Conservation (phyloP, 2,888 invertebrate species). For the Tipula helvola region DNA sequence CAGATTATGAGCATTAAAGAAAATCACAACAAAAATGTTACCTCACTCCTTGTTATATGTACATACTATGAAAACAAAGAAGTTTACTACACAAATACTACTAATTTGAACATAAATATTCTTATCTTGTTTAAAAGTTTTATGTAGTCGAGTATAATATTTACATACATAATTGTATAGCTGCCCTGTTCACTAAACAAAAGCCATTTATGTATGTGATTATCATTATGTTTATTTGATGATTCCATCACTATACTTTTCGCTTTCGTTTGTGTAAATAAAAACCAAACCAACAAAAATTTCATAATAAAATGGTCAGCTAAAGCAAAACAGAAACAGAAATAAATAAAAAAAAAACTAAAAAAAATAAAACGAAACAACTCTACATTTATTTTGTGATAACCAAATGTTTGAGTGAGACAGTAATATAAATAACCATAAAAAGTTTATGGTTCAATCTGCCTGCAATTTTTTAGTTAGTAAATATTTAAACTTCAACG, state of each 20-base stretch:
- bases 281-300: neutral
- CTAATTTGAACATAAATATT: too few relatives aligned
- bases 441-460: neutral
- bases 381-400: neutral
- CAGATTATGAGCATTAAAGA: too few relatives aligned
- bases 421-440: neutral
- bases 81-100: too few relatives aligned
- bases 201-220: too few relatives aligned
- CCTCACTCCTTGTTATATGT: too few relatives aligned
- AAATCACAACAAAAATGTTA: too few relatives aligned
- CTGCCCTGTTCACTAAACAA: too few relatives aligned
- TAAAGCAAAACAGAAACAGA: too few relatives aligned
- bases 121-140: too few relatives aligned
- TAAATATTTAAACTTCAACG: slow-evolving; percentile 6
- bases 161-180: too few relatives aligned
- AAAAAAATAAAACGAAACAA: neutral
- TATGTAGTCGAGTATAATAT: too few relatives aligned
- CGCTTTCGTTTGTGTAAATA: neutral
- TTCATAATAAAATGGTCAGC: neutral
- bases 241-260: neutral
- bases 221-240: neutral
- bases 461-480: neutral
- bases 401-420: neutral
- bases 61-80: too few relatives aligned
- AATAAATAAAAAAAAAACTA: neutral